Conservation (phyloP, 2,888 invertebrate species). For the Cheilosia impressa region DNA sequence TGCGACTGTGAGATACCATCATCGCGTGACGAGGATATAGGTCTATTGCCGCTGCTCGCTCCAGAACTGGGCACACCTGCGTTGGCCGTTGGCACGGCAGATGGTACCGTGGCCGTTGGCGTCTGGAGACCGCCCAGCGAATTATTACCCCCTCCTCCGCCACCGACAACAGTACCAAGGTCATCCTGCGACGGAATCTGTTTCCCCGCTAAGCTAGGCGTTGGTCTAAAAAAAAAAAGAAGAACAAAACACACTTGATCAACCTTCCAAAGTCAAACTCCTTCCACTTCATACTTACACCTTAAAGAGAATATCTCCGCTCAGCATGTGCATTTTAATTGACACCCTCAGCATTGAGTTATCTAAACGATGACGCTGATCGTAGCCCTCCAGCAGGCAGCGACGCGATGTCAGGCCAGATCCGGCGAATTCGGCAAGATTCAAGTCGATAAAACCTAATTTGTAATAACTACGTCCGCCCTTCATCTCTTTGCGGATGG, state of each 20-base stretch:
- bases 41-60: slow-evolving; percentile 76
- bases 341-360: slow-evolving; percentile 97
- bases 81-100: slow-evolving; percentile 84
- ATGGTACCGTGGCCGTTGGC: slow-evolving; percentile 79
- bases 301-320: slow-evolving; percentile 98
- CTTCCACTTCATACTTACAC: slow-evolving; percentile 88
- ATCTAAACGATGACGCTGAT: slow-evolving; percentile 95
- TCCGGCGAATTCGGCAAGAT: slow-evolving; percentile 98
- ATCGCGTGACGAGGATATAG: slow-evolving; percentile 83
- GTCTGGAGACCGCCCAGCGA: slow-evolving; percentile 80
- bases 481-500: slow-evolving; percentile 95
- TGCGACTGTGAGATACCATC: slow-evolving; percentile 88
- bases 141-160: slow-evolving; percentile 45
- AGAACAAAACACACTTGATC: slow-evolving; percentile 2
- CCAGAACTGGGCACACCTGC: slow-evolving; percentile 62
- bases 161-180: slow-evolving; percentile 78
- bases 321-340: slow-evolving; percentile 96
- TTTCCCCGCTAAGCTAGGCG: slow-evolving; percentile 86
- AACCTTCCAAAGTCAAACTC: not conserved
- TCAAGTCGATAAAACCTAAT: slow-evolving; percentile 98
- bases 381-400: slow-evolving; percentile 97
- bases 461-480: slow-evolving; percentile 89
- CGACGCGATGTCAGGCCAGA: slow-evolving; percentile 93
- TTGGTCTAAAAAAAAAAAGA: slow-evolving; percentile 84
- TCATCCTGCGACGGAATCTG: slow-evolving; percentile 84